Evolutionary conservation across 2,888 invertebrate genomes (phyloP).

Genomic region (Autographa gamma): DNA sequence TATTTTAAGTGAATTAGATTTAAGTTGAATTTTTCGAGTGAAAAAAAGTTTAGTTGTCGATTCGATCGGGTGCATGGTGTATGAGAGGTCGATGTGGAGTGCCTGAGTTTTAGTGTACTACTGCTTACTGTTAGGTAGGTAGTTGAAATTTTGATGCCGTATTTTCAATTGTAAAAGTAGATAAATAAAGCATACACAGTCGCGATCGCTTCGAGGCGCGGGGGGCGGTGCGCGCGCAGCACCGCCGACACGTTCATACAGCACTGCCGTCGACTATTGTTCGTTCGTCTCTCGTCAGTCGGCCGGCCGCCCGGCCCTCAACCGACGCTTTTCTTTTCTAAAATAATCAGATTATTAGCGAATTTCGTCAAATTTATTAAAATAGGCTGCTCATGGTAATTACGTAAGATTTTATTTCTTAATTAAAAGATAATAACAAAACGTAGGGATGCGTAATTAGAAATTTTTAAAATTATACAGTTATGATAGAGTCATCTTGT

Average conservation of each 20-base stretch:
- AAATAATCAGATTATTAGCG: slow-evolving; percentile 85
- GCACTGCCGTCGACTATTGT: slow-evolving; percentile 67
- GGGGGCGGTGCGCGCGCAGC: slow-evolving; percentile 51
- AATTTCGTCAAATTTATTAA: slow-evolving; percentile 87
- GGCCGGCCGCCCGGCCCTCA: slow-evolving; percentile 50
- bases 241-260: slow-evolving; percentile 58
- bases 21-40: slow-evolving; percentile 88
- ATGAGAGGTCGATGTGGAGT: slow-evolving; percentile 87
- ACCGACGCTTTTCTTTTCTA: slow-evolving; percentile 86
- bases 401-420: slow-evolving; percentile 88
- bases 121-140: slow-evolving; percentile 89
- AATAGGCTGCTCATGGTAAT: slow-evolving; percentile 89
- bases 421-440: slow-evolving; percentile 89
- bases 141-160: slow-evolving; percentile 88
- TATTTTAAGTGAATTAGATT: slow-evolving; percentile 87
- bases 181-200: slow-evolving; percentile 83
- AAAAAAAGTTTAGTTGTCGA: slow-evolving; percentile 85
- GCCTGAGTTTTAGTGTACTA: slow-evolving; percentile 87
- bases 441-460: slow-evolving; percentile 89
- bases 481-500: slow-evolving; percentile 86
- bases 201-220: slow-evolving; percentile 79
- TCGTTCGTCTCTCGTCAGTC: slow-evolving; percentile 50
- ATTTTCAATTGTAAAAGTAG: slow-evolving; percentile 87
- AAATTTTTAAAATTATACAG: slow-evolving; percentile 89
- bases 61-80: slow-evolving; percentile 87